Base-by-base conservation (phyloP, 2,888 invertebrate species). In the Drosophila anomelani region DNA sequence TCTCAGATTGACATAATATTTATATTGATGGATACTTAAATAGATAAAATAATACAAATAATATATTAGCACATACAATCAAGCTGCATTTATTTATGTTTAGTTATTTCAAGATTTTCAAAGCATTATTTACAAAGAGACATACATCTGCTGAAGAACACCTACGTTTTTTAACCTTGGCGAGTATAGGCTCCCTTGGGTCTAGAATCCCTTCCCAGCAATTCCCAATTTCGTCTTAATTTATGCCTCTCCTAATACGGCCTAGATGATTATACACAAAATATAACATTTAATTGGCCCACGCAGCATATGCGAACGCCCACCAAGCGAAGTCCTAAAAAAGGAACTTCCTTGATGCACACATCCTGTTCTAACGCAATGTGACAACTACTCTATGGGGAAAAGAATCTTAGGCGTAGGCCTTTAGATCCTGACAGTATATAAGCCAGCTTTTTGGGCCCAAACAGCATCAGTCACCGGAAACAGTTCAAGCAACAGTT, bases 241-340 rank as follows among this genome's bases (percentile, higher is more conserved):
- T 53, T 23, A 36, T 53, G 36, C 51, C 51, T 15, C 20, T 15
- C 20, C 6, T 1, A 51, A 13, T 8, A 4, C 34, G 13, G 34
- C 20, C 20, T 15, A 36, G 36, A 15, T 23, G 51, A 51, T 51
- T 9, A 51, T 20, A 15, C 34, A 20, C 15, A 15, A 9, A 51
- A 32, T 13, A 8, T 7, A 0, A 13, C 13, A 36, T 36, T 53
- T 53, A 53, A 53, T 53, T 53, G 51, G 51, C 51, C 36, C 9
- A 53, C 51, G 23, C 51, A 36, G 20, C 51, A 36, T 38, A 53
- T 53, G 51, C 51, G 51, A 15, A 36, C 51, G 51, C 51, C 51
- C 36, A 53, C 51, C 3, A 20, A 12, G 7, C 36, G 20, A 9
- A 9, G 15, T 6, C 4, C 36, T 6, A 15, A 34, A 15, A 5